These are phyloP conservation scores for Heliconius hermathena DNA, from an alignment of 1,140 invertebrate species.

Conservation along the genomic window DNA sequence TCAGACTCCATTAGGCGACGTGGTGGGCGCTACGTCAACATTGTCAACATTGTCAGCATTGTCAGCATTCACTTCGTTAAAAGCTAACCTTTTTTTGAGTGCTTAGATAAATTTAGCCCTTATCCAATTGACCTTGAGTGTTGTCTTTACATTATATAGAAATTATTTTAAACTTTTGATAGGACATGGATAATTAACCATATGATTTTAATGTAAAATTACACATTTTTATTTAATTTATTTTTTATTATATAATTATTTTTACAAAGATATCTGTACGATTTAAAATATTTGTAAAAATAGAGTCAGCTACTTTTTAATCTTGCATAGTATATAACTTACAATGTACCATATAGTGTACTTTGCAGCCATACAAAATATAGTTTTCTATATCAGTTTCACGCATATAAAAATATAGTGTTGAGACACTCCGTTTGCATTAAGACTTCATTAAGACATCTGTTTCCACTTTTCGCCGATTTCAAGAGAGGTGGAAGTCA, in stretches of 20 bases:
- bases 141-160: neutral
- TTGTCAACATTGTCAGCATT: neutral
- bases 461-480: too few relatives aligned
- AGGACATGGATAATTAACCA: neutral
- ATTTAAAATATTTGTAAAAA: neutral
- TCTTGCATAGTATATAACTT: too few relatives aligned
- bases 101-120: neutral
- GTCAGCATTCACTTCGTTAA: neutral
- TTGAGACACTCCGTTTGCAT: too few relatives aligned
- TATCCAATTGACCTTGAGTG: neutral
- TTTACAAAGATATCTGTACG: too few relatives aligned
- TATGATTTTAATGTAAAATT: neutral
- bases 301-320: too few relatives aligned
- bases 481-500: too few relatives aligned
- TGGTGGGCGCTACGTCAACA: neutral
- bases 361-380: too few relatives aligned
- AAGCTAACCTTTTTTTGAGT: slow-evolving; percentile 11
- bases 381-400: too few relatives aligned
- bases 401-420: too few relatives aligned
- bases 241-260: too few relatives aligned
- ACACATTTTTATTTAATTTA: neutral
- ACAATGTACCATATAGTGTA: too few relatives aligned
- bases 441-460: too few relatives aligned
- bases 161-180: neutral
- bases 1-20: slow-evolving; percentile 7